These are phyloP conservation scores for Heterochromis multidens DNA, from an alignment of 2,113 vertebrate genomes.

Conservation along the genomic window DNA sequence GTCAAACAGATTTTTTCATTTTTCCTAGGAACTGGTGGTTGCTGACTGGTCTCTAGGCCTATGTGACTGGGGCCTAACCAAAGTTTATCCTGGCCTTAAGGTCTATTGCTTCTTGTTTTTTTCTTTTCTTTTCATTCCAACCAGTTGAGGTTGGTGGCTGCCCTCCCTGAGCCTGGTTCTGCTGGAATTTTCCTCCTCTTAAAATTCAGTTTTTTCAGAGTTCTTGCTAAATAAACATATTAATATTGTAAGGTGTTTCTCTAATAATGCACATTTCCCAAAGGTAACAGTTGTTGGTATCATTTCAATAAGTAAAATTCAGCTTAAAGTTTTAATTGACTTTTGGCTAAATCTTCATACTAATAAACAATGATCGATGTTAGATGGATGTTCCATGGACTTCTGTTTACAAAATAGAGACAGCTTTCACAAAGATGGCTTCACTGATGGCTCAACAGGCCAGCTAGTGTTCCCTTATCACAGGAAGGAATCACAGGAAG, in stretches of 20 bases:
- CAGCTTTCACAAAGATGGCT: neutral
- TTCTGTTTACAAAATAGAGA: neutral
- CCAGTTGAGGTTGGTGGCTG: neutral
- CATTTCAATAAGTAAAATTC: neutral
- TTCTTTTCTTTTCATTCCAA: neutral
- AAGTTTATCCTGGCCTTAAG: rapidly evolving
- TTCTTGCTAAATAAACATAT: neutral
- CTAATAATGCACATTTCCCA: neutral
- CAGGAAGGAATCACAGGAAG: neutral
- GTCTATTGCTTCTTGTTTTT: neutral
- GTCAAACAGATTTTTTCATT: no score
- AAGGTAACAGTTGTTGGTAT: neutral
- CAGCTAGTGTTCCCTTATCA: neutral
- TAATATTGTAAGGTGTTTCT: neutral
- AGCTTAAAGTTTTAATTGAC: neutral
- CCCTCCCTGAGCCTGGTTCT: neutral
- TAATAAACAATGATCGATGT: neutral
- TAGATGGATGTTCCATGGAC: rapidly evolving
- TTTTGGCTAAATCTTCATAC: neutral
- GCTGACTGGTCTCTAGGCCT: neutral
- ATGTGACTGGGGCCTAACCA: neutral
- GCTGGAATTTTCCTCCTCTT: neutral
- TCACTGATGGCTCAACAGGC: neutral
- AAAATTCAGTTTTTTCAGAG: neutral
- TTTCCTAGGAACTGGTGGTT: no score